A percentile compares a stretch with the other conserved stretches of the same genome.
These are phyloP conservation scores for Drosophila quasianomalipes DNA, from an alignment of 2,888 invertebrate species.

Conservation along the genomic window DNA sequence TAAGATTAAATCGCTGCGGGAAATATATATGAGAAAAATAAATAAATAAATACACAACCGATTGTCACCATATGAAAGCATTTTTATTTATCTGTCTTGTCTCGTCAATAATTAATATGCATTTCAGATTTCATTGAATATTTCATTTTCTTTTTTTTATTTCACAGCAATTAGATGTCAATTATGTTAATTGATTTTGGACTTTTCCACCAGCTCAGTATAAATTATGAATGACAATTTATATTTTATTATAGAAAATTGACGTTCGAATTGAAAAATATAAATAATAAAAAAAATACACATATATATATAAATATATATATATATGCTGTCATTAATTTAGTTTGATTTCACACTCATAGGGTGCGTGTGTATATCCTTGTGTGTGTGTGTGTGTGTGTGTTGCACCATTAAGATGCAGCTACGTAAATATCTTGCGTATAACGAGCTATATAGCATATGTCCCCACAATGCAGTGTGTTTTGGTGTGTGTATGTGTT, in stretches of 20 bases:
- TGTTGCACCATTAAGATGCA: conserved; percentile 38
- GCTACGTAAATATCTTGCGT: conserved; percentile 24
- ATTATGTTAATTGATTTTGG: not conserved
- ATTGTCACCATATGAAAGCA: not conserved
- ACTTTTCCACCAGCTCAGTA: not conserved
- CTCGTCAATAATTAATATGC: too few relatives aligned
- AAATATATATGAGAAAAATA: not conserved
- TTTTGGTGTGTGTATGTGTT: conserved; percentile 4
- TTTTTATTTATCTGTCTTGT: not conserved
- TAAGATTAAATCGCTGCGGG: not conserved
- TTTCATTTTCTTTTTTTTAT: not conserved
- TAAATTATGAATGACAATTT: not conserved
- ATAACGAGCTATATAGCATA: conserved; percentile 47
- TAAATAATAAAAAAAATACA: not conserved
- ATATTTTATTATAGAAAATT: not conserved
- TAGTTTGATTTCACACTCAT: not conserved
- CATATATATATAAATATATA: not conserved
- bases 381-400: not conserved
- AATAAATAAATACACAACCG: not conserved
- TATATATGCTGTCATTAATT: not conserved
- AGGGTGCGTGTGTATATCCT: not conserved
- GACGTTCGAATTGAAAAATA: not conserved
- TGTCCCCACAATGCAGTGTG: conserved; percentile 20
- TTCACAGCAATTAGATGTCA: not conserved
- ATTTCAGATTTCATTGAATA: not conserved